phyloP scores from a whole-genome alignment of 2,797 vertebrate genomes.

The Hippopotamyrus pictus region DNA sequence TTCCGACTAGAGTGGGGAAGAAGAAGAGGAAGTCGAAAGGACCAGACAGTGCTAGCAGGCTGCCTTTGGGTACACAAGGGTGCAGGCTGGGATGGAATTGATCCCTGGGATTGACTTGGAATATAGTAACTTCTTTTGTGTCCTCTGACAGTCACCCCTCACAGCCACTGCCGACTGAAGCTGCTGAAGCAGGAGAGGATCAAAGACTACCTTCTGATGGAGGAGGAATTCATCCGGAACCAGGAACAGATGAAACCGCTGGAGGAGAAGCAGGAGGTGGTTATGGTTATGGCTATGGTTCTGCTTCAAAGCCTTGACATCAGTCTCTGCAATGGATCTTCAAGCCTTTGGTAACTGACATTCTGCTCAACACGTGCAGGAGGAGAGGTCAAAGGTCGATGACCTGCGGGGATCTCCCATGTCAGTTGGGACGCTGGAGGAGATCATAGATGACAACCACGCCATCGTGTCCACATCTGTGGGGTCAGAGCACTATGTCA shows the following conservation, averaged over 20 bases:
- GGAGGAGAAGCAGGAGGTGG: constrained; percentile 96
- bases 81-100: background rate
- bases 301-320: background rate
- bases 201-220: constrained; percentile 97
- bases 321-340: background rate
- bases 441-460: constrained; percentile 98
- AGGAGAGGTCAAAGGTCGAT: constrained; percentile 97
- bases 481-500: constrained; percentile 96
- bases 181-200: constrained; percentile 84
- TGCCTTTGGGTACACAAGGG: constrained; percentile 75
- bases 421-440: constrained; percentile 97
- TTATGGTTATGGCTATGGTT: background rate
- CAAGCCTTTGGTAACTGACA: background rate
- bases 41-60: constrained; percentile 94
- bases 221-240: constrained; percentile 97
- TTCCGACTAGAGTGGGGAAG: constrained; percentile 95
- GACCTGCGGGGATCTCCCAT: constrained; percentile 93
- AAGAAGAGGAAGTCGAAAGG: constrained; percentile 97
- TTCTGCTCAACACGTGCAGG: constrained; percentile 56
- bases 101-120: background rate
- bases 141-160: constrained; percentile 78
- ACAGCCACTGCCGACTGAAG: constrained; percentile 92
- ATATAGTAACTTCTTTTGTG: background rate
- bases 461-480: constrained; percentile 96
- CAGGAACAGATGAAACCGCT: constrained; percentile 98